Evolutionary conservation across 2,888 invertebrate genomes (phyloP), one percentile per base, ranked within the genome.

Genomic region (Drosophila nigricruria): DNA sequence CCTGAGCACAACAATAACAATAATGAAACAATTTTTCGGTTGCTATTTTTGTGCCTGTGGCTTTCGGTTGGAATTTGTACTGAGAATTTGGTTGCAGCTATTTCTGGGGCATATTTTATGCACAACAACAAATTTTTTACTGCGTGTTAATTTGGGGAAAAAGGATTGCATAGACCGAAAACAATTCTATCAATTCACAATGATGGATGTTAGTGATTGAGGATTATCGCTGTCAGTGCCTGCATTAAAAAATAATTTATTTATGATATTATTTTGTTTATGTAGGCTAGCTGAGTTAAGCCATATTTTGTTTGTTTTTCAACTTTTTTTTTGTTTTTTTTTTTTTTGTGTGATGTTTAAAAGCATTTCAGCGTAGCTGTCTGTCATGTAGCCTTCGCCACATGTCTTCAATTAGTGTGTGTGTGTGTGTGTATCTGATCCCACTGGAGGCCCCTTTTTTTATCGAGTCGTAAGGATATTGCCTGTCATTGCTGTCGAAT

Each of bases 401-500:
- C 50, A 61, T 77, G 68, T 43, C 63, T 47, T 57, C 75, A 76
- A 58, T 76, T 72, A 72, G 72, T 50, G 49, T 53, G 34, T 14
- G 20, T 12, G 18, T 20, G 49, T 49, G 42, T 20, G 20, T n/a
- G 23, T 47, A 16, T 43, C 3, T 43, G 27, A 61, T 67, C 42
- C 49, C 53, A 23, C 9, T 10, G 49, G 64, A 62, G 40, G 54
- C 25, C 52, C 52, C 25, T 40, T 61, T 60, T 62, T 54, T 58
- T 50, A 57, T 66, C 67, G 67, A 40, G 57, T 53, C 45, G 49
- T 47, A 54, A 56, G 62, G 25, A 65, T 62, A 77, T 62, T 58
- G 73, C 77, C 54, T 54, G 73, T 77, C 64, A 69, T 73, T 62
- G 60, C 75, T 49, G 49, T n/a, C 43, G 58, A 77, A 77, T 50